Evolutionary conservation across 2,797 vertebrate species (phyloP), one percentile per base, ranked within the genome.

Genomic region (Tragelaphus eurycerus): DNA sequence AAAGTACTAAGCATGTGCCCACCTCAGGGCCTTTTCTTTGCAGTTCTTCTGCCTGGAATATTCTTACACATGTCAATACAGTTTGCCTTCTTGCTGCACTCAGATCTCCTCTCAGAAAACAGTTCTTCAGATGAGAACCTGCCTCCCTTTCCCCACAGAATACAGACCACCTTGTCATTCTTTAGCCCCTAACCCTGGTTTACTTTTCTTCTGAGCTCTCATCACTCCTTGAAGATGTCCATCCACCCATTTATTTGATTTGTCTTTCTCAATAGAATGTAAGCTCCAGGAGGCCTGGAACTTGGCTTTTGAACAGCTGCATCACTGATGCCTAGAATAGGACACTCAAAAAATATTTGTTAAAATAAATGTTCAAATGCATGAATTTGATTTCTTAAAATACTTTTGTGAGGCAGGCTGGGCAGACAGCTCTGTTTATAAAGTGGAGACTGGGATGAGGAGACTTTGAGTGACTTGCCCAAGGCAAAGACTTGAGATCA

Each of bases 321-420:
- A 17, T 43, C 67, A 82, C 1, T 54, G 34, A 76, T 55, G 19
- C 38, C 60, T 46, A 48, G 54, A 52, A 89, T 17, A 64, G 27
- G 38, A 90, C n/a, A 62, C 64, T 96, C 16, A 64, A 62, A 95
- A 74, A 67, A 27, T 52, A n/a, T 83, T 95, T 87, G 14, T 90
- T 79, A 54, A 71, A 76, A 54, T 87, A 95, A 85, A 90, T 89
- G 62, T 14, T 95, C 64, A 31, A 82, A 54, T 48, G 21, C 38
- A 16, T 93, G 85, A 48, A 83, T 95, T 93, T 95, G 27, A 90
- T 94, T 95, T 88, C 43, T 85, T 67, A 84, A 92, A 94, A 57
- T 88, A 43, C 71, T 76, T 23, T 89, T 95, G 52, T 78, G 55
- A 82, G 31, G 90, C 34, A 95, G 50, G 2, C 46, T 95, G 15